Evolutionary conservation across 2,888 invertebrate species (phyloP).

Genomic region (Heliconius cydno): DNA sequence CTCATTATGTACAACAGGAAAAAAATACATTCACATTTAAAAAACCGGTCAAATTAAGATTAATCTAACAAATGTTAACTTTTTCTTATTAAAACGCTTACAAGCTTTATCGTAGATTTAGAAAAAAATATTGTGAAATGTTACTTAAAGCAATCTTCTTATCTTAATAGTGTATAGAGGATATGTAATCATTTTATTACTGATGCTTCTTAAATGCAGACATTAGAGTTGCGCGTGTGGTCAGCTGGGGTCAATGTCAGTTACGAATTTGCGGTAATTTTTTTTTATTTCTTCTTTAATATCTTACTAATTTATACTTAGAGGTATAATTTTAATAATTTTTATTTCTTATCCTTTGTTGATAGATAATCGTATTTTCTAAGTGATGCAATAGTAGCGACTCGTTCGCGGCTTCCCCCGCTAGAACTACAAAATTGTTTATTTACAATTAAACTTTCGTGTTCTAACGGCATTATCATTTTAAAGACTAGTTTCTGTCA

Average conservation of each 20-base stretch:
- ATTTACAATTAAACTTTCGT: too few species aligned
- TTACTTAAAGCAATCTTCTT: constrained; percentile 7
- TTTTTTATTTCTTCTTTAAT: background rate
- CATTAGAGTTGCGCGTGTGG: constrained; percentile 13
- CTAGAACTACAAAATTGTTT: too few species aligned
- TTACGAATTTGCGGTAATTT: background rate
- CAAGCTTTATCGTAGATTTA: background rate
- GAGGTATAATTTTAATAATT: background rate
- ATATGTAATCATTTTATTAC: constrained; percentile 18
- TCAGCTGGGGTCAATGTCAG: constrained; percentile 22
- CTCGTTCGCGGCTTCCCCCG: too few species aligned
- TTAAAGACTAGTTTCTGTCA: too few species aligned
- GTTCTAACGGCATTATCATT: too few species aligned
- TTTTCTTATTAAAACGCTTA: constrained; percentile 1
- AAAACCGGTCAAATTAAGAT: constrained; percentile 1
- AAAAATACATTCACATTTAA: background rate
- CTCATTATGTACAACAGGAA: too few species aligned
- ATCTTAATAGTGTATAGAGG: constrained; percentile 19
- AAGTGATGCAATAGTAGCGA: background rate
- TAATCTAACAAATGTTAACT: background rate
- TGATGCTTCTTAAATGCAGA: constrained; percentile 12
- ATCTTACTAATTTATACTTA: background rate
- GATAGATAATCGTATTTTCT: background rate
- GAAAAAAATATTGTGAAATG: background rate
- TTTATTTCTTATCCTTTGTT: background rate